Percentiles rank a stretch among this genome's conserved stretches.
Conservation (phyloP, 2,888 invertebrate species). For the Biston betularia region DNA sequence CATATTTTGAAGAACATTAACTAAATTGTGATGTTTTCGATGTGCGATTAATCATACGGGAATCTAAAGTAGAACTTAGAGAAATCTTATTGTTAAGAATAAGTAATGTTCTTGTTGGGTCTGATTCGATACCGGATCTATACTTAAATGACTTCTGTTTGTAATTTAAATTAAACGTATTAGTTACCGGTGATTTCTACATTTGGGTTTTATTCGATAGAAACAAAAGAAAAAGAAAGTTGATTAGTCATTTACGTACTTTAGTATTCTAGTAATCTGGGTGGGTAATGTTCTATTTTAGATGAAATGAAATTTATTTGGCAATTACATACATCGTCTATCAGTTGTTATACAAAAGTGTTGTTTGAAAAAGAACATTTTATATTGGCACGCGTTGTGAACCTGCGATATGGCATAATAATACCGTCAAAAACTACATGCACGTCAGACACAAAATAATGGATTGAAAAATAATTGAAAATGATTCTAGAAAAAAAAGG, state of each 20-base stretch:
- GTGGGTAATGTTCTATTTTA: too few relatives aligned
- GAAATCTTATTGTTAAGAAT: background rate
- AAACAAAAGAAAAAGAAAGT: conserved; percentile 17
- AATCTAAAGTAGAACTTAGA: background rate
- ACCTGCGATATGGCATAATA: too few relatives aligned
- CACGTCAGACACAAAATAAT: too few relatives aligned
- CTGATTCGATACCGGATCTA: conserved; percentile 11
- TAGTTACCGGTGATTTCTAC: background rate
- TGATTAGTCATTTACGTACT: background rate
- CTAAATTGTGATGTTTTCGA: background rate
- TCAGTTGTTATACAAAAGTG: too few relatives aligned
- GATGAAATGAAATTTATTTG: too few relatives aligned
- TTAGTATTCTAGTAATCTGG: conserved; percentile 1
- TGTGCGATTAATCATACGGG: background rate
- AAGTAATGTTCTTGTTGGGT: background rate
- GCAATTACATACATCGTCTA: too few relatives aligned
- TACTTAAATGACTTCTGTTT: background rate
- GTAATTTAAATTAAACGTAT: background rate
- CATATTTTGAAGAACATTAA: too few relatives aligned
- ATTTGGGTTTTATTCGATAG: background rate
- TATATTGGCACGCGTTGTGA: too few relatives aligned
- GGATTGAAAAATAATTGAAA: too few relatives aligned
- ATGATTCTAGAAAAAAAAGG: too few relatives aligned
- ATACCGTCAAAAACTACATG: too few relatives aligned
- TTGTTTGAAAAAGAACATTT: too few relatives aligned